phyloP scores from a whole-genome alignment of 2,888 invertebrate genomes.

The Phortica magna region DNA sequence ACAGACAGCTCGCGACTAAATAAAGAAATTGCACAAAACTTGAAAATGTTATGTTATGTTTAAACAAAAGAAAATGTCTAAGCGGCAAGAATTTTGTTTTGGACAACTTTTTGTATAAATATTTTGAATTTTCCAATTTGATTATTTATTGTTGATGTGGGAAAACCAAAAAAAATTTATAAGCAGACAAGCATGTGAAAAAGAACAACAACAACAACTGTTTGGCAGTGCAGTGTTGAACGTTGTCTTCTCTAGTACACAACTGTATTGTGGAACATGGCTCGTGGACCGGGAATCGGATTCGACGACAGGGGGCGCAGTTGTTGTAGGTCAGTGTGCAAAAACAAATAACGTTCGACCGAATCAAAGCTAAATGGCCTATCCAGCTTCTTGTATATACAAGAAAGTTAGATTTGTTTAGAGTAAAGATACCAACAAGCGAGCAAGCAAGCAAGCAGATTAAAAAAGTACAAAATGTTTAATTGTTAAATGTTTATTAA shows the following conservation, averaged over 20 bases:
- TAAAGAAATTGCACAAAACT: constrained; percentile 49
- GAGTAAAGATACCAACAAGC: constrained; percentile 48
- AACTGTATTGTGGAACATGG: not conserved
- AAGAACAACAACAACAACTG: not conserved
- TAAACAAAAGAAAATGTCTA: constrained; percentile 55
- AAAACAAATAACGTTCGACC: constrained; percentile 58
- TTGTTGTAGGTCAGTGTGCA: constrained; percentile 76
- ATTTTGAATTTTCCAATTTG: constrained; percentile 63
- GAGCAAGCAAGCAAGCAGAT: too few species aligned
- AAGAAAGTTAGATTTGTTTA: constrained; percentile 64
- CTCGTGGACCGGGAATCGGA: not conserved
- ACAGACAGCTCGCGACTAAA: constrained; percentile 6
- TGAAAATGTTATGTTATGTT: constrained; percentile 53
- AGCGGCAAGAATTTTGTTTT: constrained; percentile 36
- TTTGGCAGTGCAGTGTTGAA: not conserved
- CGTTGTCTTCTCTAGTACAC: not conserved
- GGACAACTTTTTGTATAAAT: constrained; percentile 58
- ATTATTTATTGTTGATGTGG: constrained; percentile 67
- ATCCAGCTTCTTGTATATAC: constrained; percentile 39
- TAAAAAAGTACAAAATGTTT: constrained; percentile 55
- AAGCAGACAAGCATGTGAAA: not conserved
- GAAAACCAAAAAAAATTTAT: constrained; percentile 52
- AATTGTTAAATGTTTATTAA: constrained; percentile 73
- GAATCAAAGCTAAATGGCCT: not conserved
- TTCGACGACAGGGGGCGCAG: constrained; percentile 35